phyloP scores from a whole-genome alignment of 2,888 invertebrate species.

The Lasioglossum marginatum region DNA sequence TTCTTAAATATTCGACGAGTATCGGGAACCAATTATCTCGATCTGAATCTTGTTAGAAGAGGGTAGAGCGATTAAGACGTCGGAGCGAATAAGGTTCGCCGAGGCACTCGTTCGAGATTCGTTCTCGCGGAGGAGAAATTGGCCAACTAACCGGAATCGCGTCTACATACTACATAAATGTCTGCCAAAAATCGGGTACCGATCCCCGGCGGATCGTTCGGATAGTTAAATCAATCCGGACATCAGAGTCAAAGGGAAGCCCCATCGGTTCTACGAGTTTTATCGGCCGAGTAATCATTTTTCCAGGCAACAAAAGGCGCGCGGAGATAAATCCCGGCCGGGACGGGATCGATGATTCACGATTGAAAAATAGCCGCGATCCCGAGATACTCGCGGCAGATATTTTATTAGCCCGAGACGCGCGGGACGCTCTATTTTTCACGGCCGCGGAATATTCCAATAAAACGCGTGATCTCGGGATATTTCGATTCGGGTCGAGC shows the following conservation, averaged over 20 bases:
- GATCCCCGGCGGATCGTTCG: neutral
- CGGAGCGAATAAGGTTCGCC: neutral
- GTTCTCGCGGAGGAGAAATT: neutral
- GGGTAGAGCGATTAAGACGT: neutral
- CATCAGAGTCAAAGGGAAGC: neutral
- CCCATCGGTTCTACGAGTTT: neutral
- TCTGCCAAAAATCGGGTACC: neutral
- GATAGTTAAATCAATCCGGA: conserved; percentile 22
- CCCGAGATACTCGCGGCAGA: neutral
- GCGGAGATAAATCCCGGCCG: neutral
- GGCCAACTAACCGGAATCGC: neutral
- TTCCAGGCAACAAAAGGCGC: neutral
- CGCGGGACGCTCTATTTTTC: conserved; percentile 17
- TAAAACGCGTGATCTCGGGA: conserved; percentile 21
- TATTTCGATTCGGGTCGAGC: conserved; percentile 46
- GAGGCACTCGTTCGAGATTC: neutral
- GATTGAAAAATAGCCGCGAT: conserved; percentile 24
- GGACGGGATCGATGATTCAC: conserved; percentile 19
- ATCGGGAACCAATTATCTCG: neutral
- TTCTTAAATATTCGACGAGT: neutral
- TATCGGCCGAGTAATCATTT: conserved; percentile 15
- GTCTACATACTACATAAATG: neutral
- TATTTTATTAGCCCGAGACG: conserved; percentile 37
- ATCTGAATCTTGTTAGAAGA: neutral
- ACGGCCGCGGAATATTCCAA: conserved; percentile 37